Percentiles rank a stretch among this genome's conserved stretches.
Evolutionary conservation across 2,888 invertebrate species (phyloP).

Genomic region (Ashinkailepas kermadecensis): DNA sequence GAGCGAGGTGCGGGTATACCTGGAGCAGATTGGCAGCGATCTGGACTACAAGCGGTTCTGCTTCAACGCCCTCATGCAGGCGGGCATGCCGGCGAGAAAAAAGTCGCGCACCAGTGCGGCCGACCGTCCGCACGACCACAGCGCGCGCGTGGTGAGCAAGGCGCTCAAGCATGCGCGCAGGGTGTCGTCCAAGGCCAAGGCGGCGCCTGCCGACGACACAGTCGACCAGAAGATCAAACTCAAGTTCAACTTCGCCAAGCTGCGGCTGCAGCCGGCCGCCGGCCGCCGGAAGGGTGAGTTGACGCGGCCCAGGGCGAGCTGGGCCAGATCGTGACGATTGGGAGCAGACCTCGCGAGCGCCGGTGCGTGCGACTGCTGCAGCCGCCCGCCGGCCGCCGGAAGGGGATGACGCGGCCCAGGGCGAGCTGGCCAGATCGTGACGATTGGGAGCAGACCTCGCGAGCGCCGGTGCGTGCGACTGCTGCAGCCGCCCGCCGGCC

Average conservation of each 20-base stretch:
- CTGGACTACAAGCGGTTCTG: conserved; percentile 25
- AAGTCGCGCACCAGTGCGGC: background rate
- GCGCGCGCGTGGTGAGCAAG: background rate
- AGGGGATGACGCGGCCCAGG: background rate
- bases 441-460: background rate
- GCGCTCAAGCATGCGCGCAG: background rate
- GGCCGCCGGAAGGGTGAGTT: conserved; percentile 11
- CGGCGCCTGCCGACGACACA: background rate
- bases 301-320: background rate
- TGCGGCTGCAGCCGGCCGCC: background rate
- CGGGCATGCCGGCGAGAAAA: conserved; percentile 8
- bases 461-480: background rate
- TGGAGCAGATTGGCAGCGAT: conserved; percentile 27
- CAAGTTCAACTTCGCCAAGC: conserved; percentile 9
- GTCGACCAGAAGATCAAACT: conserved; percentile 7
- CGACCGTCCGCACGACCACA: background rate
- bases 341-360: background rate
- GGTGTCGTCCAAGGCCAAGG: background rate
- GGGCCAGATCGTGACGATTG: background rate
- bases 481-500: background rate
- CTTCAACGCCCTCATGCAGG: conserved; percentile 26
- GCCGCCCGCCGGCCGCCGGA: background rate
- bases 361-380: background rate
- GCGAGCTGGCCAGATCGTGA: background rate
- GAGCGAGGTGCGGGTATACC: conserved; percentile 29